Base-by-base conservation (phyloP, 1,140 invertebrate genomes). In the Chionoecetes opilio region DNA sequence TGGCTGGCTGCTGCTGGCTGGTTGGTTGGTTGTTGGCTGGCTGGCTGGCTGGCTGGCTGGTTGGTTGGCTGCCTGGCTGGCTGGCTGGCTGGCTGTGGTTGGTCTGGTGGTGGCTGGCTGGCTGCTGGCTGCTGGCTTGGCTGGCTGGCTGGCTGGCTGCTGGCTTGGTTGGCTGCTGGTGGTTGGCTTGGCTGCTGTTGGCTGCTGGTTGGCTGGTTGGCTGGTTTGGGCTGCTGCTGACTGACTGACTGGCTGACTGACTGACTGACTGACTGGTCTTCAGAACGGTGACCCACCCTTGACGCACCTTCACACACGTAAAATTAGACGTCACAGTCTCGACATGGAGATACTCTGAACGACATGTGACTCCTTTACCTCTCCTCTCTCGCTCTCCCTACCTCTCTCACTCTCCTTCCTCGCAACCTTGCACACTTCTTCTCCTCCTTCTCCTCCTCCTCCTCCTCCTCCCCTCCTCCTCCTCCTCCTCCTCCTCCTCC, bases 331-430 rank as follows among this genome's bases (percentile, higher is more conserved):
- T 34, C 86, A 88, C 86, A 5, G 31, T 34, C 32, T 14, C 46
- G 46, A 53, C 11, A 53, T 53, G 46, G 46, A 53, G 46, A 14
- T 53, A 53, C 46, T 53, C 46, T 41, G 46, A 53, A 53, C 8
- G 46, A 53, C 21, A 53, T 53, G 46, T 53, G 46, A 53, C 46
- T 6, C 37, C 11, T 90, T 38, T 90, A 29, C 29, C 0, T 14
- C 37, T 29, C 9, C 37, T 31, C 21, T 29, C 88, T 90, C 37
- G 41, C 17, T 90, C 88, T 38, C 37, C 46, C 88, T 90, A 17
- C 11, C 88, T 90, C 88, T 90, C 88, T 46, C 35, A n/a, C 88
- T 90, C 88, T 90, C 88, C 31, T 17, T 41, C 88, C 37, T 90
- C 37, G 3, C 88, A 14, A 17, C 46, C 88, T 46, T 29, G 26